Conservation (phyloP, 1,140 invertebrate species). For the Drosophila tristis region DNA sequence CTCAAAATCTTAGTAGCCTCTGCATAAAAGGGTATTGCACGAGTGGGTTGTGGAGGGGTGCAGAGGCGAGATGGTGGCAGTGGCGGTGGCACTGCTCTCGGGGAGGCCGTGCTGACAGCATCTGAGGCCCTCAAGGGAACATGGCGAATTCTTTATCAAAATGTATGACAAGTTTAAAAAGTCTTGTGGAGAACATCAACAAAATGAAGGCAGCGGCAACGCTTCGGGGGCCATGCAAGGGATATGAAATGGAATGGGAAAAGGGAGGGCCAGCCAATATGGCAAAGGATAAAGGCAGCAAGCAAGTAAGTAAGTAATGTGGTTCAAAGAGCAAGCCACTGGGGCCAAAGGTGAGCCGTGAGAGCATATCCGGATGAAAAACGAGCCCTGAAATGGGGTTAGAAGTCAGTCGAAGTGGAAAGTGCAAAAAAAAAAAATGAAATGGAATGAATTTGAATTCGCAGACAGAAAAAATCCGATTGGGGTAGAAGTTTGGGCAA, state of each 20-base stretch:
- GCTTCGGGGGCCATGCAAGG: too few species aligned
- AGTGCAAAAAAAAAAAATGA: too few species aligned
- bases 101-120: slow-evolving; percentile 48
- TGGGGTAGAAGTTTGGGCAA: too few species aligned
- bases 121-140: slow-evolving; percentile 53
- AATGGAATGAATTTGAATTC: too few species aligned
- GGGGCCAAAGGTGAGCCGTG: too few species aligned
- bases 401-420: too few species aligned
- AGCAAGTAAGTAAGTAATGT: too few species aligned
- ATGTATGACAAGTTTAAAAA: slow-evolving; percentile 77
- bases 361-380: too few species aligned
- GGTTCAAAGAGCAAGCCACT: too few species aligned
- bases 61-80: not conserved
- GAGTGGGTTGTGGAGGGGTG: slow-evolving; percentile 1
- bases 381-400: too few species aligned
- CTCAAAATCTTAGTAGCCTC: too few species aligned
- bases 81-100: not conserved
- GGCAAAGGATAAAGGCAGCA: slow-evolving; percentile 29
- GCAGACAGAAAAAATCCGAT: too few species aligned
- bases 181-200: slow-evolving; percentile 62
- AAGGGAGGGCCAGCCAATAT: slow-evolving; percentile 27
- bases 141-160: slow-evolving; percentile 65
- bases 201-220: slow-evolving; percentile 11
- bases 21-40: not conserved
- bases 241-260: not conserved